phyloP scores from a whole-genome alignment of 2,113 vertebrate genomes.

The Paramormyrops kingsleyae region DNA sequence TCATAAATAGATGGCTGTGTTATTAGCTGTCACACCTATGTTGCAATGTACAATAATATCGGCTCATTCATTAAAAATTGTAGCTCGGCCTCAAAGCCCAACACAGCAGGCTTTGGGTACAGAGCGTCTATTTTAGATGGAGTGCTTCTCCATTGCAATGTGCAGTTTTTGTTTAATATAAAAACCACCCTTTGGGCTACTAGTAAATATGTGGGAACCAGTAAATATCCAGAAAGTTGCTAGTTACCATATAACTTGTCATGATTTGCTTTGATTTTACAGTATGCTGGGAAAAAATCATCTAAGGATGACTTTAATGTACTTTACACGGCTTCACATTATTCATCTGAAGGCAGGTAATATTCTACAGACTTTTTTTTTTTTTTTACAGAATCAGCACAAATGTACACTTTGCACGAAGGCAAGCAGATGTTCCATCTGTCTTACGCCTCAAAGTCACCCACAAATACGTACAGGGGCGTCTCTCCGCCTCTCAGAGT shows the following conservation, averaged over 20 bases:
- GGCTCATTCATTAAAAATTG: background rate
- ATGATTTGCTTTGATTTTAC: slow-evolving; percentile 1
- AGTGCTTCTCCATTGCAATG: background rate
- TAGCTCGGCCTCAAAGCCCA: background rate
- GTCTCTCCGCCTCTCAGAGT: background rate
- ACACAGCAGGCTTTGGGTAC: background rate
- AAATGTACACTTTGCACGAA: slow-evolving; percentile 30
- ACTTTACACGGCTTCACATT: slow-evolving; percentile 25
- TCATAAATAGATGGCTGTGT: background rate
- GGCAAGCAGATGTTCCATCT: slow-evolving; percentile 39
- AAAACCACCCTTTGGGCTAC: background rate
- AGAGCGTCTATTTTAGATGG: background rate
- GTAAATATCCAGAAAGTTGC: background rate
- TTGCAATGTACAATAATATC: background rate
- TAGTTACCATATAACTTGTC: background rate
- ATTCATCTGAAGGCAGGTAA: slow-evolving; percentile 36
- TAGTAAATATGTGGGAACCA: background rate
- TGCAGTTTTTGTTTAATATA: background rate
- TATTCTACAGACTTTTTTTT: slow-evolving; percentile 20
- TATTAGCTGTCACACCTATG: background rate
- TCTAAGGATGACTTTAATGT: slow-evolving; percentile 25
- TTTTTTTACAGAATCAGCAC: slow-evolving; percentile 43
- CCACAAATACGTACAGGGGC: slow-evolving; percentile 20
- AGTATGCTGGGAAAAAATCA: background rate
- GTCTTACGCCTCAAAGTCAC: slow-evolving; percentile 40